Base-by-base conservation (phyloP, 2,888 invertebrate genomes). In the Dastarcus helophoroides region DNA sequence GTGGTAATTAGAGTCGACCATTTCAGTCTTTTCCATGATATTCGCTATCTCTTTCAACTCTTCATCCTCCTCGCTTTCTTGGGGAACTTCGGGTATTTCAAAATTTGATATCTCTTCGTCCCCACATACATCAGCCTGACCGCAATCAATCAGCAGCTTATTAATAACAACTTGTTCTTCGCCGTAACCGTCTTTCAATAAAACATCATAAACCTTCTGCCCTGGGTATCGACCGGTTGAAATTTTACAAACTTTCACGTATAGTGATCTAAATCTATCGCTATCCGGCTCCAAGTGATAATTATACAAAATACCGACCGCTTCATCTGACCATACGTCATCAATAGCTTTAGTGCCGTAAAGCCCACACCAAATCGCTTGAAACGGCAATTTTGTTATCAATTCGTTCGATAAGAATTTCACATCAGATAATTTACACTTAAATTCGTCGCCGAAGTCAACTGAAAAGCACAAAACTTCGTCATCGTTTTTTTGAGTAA, bases 311-410 rank as follows among this genome's bases (percentile, higher is more conserved):
- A 67, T 63, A 44, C 71, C 67, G 0, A 58, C 66, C 3, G 65
- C 64, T 25, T 66, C 66, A 15, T 65, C 65, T 1, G 26, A 13
- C 73, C 75, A 76, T 2, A 54, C 48, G 2, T 64, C 53, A 2
- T 60, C 58, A 1, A 52, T 45, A 0, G 74, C 68, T 37, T 52
- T 43, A 1, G 75, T 46, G 12, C 73, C 71, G n/a, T 65, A 48
- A 26, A 77, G 50, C 24, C 64, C 52, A 51, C 77, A 78, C 53
- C 74, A 73, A 19, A 78, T 74, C 2, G 73, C 71, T 65, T 60
- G 60, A 35, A 75, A 75, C 1, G 77, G 77, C 35, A 77, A 48
- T 44, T 62, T 62, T 3, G 50, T 55, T 14, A 72, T 60, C 14
- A 70, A 58, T 26, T 62, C 54, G 12, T 67, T 62, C 1, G 68